Evolutionary conservation across 2,797 vertebrate genomes (phyloP), one percentile per base, ranked within the genome.

Genomic region (Coracias cyanogaster): DNA sequence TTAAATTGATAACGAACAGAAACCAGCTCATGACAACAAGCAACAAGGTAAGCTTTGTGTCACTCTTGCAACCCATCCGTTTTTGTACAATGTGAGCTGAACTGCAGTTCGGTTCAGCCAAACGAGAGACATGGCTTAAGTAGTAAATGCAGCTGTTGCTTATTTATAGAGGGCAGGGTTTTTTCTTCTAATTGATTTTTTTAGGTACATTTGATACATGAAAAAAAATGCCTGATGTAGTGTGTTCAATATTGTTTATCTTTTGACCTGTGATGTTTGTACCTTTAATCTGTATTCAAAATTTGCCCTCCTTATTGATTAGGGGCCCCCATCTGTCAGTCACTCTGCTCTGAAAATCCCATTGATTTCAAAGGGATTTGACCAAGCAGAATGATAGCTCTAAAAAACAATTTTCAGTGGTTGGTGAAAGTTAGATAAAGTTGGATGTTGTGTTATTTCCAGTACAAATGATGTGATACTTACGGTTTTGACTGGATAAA

Each of bases 281-380:
- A 15, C 33, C 20, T 91, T 77, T 84, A 62, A 79, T 84, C 77
- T 89, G 64, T 52, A 82, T 72, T 77, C 48, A 78, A 4, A 93
- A 86, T 86, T 84, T 72, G 22, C 35, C 9, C 16, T 72, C 37
- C 29, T 3, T 86, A 86, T 93, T 14, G 66, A 90, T 86, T 84
- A 90, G n/a, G 25, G 22, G 2, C 5, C 41, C 16, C 18, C 31
- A 57, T 61, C 58, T 80, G 26, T 77, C 94, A 88, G 52, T 90
- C 52, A 73, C 15, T 86, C 35, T 69, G 25, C 51, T 89, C 60
- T 90, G 82, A 95, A 95, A 93, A 91, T 90, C 66, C 51, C 60
- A 82, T 82, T 91, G 91, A 91, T 95, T 96, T 93, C 48, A 73
- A 82, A 93, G 45, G 43, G 48, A 89, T 91, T 84, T 95, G 58